Evolutionary conservation across 2,113 vertebrate genomes (phyloP).

Genomic region (Malurus alboscapulatus): DNA sequence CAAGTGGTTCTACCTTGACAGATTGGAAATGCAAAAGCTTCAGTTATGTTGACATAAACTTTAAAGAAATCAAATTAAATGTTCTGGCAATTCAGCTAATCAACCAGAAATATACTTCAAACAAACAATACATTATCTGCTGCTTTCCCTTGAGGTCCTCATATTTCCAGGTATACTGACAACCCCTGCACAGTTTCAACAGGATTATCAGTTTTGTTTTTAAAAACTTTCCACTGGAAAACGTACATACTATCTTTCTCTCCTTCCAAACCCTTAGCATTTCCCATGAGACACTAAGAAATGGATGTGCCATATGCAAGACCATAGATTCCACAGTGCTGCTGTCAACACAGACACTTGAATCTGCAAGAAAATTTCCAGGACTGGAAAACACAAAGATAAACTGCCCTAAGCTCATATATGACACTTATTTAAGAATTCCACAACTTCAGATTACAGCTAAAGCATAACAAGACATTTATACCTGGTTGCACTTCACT

Average conservation of each 20-base stretch:
- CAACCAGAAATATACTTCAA: background rate
- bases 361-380: background rate
- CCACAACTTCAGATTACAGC: background rate
- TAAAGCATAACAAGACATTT: constrained; percentile 30
- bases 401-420: background rate
- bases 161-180: background rate
- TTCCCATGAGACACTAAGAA: background rate
- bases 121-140: background rate
- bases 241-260: background rate
- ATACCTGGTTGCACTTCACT: constrained; percentile 90
- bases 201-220: background rate
- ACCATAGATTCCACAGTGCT: background rate
- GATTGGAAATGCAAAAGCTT: background rate
- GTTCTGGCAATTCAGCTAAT: background rate
- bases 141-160: background rate
- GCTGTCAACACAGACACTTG: background rate
- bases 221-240: background rate
- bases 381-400: background rate
- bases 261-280: background rate
- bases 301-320: background rate
- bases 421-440: background rate
- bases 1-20: background rate
- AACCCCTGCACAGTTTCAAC: background rate
- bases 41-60: background rate
- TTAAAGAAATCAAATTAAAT: background rate